These are phyloP conservation scores for Procavia capensis DNA, from an alignment of 2,113 vertebrate genomes.

Conservation along the genomic window DNA sequence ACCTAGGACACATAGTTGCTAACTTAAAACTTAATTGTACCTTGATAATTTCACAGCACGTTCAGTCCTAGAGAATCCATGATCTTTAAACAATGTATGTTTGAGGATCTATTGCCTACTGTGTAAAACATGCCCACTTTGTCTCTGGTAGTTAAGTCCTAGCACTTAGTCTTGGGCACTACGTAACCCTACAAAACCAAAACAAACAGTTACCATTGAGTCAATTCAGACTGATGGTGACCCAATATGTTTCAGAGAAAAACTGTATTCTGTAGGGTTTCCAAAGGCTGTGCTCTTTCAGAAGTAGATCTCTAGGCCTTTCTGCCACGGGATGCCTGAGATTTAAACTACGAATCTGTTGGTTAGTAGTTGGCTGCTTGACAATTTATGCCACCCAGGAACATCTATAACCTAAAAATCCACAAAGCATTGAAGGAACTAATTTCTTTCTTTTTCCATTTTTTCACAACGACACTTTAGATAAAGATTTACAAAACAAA, in stretches of 20 bases:
- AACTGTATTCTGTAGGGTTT: too few species aligned
- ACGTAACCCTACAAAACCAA: background rate
- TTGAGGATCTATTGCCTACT: background rate
- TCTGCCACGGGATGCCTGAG: too few species aligned
- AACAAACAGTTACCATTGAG: background rate
- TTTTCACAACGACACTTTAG: too few species aligned
- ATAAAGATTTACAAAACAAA: too few species aligned
- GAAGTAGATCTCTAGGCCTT: too few species aligned
- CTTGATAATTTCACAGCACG: background rate
- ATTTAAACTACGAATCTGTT: too few species aligned
- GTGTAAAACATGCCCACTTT: background rate
- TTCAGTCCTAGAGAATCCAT: background rate
- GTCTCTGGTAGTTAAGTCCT: background rate
- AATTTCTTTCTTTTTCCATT: background rate
- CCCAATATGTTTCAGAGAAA: background rate
- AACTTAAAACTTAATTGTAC: background rate
- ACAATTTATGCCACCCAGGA: too few species aligned
- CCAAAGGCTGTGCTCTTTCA: too few species aligned
- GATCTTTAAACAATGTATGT: background rate
- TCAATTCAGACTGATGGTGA: background rate
- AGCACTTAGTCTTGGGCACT: background rate
- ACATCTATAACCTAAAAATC: too few species aligned
- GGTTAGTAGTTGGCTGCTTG: too few species aligned
- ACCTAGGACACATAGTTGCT: background rate
- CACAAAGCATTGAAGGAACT: background rate